phyloP scores from a whole-genome alignment of 1,140 invertebrate species.

The Scylla paramamosain region DNA sequence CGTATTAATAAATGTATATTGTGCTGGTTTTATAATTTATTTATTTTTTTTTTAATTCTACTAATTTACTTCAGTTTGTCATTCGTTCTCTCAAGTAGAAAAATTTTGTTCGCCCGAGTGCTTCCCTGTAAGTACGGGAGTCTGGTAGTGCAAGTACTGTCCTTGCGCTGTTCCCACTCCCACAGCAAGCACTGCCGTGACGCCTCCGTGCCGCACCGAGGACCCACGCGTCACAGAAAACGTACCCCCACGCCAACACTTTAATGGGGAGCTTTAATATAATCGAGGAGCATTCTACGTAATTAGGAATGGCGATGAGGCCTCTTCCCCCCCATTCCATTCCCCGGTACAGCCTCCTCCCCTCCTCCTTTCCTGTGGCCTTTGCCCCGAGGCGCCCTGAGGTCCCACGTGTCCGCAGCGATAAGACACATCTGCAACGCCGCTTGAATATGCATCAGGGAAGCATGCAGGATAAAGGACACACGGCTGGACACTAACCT shows the following conservation, averaged over 20 bases:
- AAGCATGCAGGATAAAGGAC: constrained; percentile 21
- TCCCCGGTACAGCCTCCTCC: background rate
- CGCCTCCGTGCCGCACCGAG: background rate
- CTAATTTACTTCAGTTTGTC: too few species aligned
- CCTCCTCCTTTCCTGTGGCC: background rate
- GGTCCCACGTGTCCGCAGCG: background rate
- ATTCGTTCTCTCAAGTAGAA: too few species aligned
- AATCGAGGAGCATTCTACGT: background rate
- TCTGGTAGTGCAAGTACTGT: too few species aligned
- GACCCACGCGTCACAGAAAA: background rate
- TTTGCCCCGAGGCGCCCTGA: background rate
- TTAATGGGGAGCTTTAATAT: background rate
- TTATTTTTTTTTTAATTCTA: too few species aligned
- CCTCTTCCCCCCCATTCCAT: background rate
- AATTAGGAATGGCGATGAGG: background rate
- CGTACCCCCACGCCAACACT: background rate
- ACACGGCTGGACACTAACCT: constrained; percentile 27
- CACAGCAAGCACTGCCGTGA: too few species aligned
- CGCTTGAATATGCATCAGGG: constrained; percentile 11
- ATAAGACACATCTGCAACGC: background rate
- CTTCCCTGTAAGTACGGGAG: too few species aligned
- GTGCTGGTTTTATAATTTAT: too few species aligned
- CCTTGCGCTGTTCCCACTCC: too few species aligned
- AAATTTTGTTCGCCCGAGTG: too few species aligned
- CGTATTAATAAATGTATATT: too few species aligned